Conservation (phyloP, 2,113 vertebrate species). For the Brachypteracias leptosomus region DNA sequence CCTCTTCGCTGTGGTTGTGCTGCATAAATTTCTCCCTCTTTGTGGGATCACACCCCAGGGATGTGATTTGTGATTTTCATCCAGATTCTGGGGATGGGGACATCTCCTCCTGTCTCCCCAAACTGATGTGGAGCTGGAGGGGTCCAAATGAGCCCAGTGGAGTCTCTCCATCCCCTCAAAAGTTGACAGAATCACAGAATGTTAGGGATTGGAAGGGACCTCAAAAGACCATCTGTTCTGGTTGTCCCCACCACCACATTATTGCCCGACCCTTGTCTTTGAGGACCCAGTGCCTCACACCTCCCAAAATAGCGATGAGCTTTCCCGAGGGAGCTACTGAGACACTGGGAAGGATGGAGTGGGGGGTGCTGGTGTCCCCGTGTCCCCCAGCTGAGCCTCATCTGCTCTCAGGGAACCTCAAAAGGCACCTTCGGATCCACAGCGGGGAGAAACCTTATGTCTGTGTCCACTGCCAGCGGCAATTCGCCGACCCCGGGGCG, state of each 20-base stretch:
- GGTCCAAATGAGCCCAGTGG: rapidly evolving
- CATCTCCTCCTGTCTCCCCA: neutral
- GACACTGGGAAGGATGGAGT: neutral
- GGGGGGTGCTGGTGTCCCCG: rapidly evolving
- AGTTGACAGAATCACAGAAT: too few species aligned
- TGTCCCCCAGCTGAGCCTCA: neutral
- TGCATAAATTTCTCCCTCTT: neutral
- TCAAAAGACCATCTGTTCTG: too few species aligned
- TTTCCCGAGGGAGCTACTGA: neutral
- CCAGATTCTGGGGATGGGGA: neutral
- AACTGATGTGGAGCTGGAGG: rapidly evolving
- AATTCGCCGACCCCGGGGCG: slow-evolving; percentile 91
- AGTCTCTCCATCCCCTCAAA: neutral
- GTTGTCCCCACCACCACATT: rapidly evolving
- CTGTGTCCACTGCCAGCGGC: slow-evolving; percentile 92
- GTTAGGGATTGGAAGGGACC: too few species aligned
- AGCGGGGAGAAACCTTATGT: slow-evolving; percentile 95
- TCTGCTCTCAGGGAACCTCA: slow-evolving; percentile 86
- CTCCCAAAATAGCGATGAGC: rapidly evolving
- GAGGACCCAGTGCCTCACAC: neutral
- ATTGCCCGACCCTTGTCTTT: rapidly evolving
- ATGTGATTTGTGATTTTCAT: too few species aligned
- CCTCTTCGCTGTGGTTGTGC: rapidly evolving
- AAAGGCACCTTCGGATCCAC: slow-evolving; percentile 94
- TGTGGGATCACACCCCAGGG: rapidly evolving